Conservation (phyloP, 2,888 invertebrate genomes). For the Pristionchus mayeri region DNA sequence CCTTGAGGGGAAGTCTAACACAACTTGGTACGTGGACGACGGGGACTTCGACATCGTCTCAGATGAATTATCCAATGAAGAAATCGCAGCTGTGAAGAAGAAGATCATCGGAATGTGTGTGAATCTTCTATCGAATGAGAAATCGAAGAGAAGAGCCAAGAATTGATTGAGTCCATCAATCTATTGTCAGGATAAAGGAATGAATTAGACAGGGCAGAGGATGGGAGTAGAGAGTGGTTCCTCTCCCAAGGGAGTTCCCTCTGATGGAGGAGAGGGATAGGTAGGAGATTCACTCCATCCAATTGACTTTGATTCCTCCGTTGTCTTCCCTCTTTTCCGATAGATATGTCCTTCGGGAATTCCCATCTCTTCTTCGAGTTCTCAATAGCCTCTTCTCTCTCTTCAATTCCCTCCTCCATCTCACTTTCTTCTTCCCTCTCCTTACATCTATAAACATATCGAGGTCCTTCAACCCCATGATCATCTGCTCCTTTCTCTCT, state of each 20-base stretch:
- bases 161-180: conserved; percentile 18
- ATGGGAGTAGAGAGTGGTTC: not conserved
- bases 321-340: conserved; percentile 23
- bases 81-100: conserved; percentile 53
- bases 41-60: conserved; percentile 65
- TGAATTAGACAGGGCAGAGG: conserved; percentile 7
- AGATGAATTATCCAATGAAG: conserved; percentile 57
- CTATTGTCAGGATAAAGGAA: conserved; percentile 31
- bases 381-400: conserved; percentile 30
- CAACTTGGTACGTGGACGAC: conserved; percentile 62
- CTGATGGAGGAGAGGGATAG: not conserved
- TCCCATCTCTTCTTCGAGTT: not conserved
- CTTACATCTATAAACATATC: conserved; percentile 42
- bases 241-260: not conserved
- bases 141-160: conserved; percentile 11
- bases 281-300: conserved; percentile 24
- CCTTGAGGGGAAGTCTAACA: conserved; percentile 51
- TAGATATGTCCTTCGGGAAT: conserved; percentile 30
- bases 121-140: conserved; percentile 2
- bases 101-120: conserved; percentile 41
- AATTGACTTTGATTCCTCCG: conserved; percentile 18
- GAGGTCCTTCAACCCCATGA: conserved; percentile 1
- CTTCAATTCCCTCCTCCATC: conserved; percentile 14
- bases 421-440: conserved; percentile 12
- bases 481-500: conserved; percentile 13